Evolutionary conservation across 2,888 invertebrate species (phyloP).

Genomic region (Sarcophaga variegata): DNA sequence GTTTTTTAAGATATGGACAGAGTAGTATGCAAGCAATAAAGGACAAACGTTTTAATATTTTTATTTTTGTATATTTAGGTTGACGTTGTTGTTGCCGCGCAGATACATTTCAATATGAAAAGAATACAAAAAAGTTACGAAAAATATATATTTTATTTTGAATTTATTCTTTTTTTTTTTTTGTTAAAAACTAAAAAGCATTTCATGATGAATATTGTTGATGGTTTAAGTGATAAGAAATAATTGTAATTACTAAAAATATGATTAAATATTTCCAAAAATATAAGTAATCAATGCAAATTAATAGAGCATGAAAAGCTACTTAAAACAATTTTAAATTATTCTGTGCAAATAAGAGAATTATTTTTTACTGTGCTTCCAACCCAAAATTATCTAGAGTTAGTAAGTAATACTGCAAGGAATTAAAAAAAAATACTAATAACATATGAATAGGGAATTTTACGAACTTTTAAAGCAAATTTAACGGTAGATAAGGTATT

Average conservation of each 20-base stretch:
- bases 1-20: slow-evolving; percentile 53
- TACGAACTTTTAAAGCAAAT: slow-evolving; percentile 65
- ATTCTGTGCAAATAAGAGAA: slow-evolving; percentile 38
- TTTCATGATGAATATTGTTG: slow-evolving; percentile 12
- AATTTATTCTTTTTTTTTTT: slow-evolving; percentile 18
- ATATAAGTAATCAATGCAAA: slow-evolving; percentile 46
- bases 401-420: not conserved
- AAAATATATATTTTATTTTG: slow-evolving; percentile 51
- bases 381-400: slow-evolving; percentile 52
- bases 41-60: slow-evolving; percentile 60
- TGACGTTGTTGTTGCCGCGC: slow-evolving; percentile 62
- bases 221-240: slow-evolving; percentile 46
- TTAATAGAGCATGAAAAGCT: slow-evolving; percentile 59
- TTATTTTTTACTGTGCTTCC: slow-evolving; percentile 37
- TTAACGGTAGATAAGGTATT: slow-evolving; percentile 51
- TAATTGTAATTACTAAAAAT: slow-evolving; percentile 33
- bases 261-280: slow-evolving; percentile 31
- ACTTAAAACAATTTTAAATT: slow-evolving; percentile 24
- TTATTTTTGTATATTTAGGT: slow-evolving; percentile 33
- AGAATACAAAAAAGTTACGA: slow-evolving; percentile 65
- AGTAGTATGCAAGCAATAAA: slow-evolving; percentile 65
- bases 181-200: slow-evolving; percentile 48
- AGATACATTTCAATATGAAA: slow-evolving; percentile 65
- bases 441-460: slow-evolving; percentile 38
- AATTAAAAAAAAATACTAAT: not conserved